A percentile compares a stretch with the other conserved stretches of the same genome.
These are phyloP conservation scores for Balanococcus diminutus DNA, from an alignment of 2,888 invertebrate genomes.

Conservation along the genomic window DNA sequence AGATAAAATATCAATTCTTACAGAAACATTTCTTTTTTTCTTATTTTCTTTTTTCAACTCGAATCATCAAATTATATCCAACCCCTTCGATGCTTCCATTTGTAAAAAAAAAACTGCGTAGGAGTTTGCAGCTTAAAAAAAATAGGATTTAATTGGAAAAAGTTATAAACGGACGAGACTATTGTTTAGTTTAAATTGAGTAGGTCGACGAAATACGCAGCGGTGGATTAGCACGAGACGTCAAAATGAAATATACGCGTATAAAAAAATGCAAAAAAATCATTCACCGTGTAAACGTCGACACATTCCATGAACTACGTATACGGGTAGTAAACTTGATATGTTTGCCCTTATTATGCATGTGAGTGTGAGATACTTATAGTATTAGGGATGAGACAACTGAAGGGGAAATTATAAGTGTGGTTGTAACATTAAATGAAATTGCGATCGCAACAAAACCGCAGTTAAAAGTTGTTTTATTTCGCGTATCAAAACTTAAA, in stretches of 20 bases:
- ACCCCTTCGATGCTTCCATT: background rate
- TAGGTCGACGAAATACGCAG: background rate
- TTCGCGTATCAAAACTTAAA: background rate
- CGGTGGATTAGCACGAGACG: background rate
- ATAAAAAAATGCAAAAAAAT: background rate
- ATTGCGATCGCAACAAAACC: slow-evolving; percentile 20
- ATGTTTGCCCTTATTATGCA: background rate
- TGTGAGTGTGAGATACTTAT: background rate
- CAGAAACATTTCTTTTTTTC: background rate
- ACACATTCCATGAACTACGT: background rate
- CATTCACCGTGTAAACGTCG: background rate
- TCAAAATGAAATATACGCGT: background rate
- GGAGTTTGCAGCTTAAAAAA: background rate
- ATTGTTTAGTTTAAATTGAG: background rate
- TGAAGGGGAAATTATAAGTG: background rate
- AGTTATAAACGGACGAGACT: background rate
- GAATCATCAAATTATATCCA: background rate
- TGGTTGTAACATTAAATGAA: background rate
- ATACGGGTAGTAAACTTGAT: background rate
- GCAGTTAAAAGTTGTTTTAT: slow-evolving; percentile 30
- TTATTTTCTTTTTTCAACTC: background rate
- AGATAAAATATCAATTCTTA: background rate
- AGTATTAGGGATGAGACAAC: background rate
- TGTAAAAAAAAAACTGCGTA: background rate
- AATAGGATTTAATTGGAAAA: background rate